Evolutionary conservation across 2,797 vertebrate species (phyloP).

Genomic region (Sebastes itinus): DNA sequence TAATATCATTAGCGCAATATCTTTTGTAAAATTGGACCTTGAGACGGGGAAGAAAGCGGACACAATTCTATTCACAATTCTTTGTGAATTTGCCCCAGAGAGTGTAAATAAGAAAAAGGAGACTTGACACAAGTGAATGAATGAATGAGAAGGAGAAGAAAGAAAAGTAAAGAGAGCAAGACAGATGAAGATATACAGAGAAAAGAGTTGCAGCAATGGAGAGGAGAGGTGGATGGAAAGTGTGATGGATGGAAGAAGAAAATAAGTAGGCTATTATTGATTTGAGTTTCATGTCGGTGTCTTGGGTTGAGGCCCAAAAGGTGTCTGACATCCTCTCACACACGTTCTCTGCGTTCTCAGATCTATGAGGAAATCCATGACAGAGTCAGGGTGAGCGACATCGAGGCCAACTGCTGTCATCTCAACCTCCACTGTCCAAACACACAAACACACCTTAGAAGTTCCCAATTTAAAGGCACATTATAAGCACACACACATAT

Average conservation of each 20-base stretch:
- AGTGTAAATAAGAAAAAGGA: neutral
- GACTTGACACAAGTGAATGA: neutral
- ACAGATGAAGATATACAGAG: neutral
- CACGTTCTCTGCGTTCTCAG: constrained; percentile 7
- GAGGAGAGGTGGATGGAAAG: neutral
- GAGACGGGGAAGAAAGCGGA: neutral
- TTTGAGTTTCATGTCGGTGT: constrained; percentile 7
- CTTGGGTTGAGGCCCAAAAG: neutral
- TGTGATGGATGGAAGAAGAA: neutral
- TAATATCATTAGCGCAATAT: neutral
- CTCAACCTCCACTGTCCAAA: constrained; percentile 48
- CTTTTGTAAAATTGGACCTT: neutral
- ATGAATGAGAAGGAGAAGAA: neutral
- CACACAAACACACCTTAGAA: constrained; percentile 9
- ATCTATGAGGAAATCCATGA: constrained; percentile 45
- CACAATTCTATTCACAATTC: neutral
- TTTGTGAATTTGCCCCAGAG: neutral
- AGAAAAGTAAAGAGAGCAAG: neutral
- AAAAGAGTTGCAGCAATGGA: neutral
- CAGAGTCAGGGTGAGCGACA: neutral
- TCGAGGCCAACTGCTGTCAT: constrained; percentile 35
- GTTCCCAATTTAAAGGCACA: neutral
- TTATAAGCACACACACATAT: neutral
- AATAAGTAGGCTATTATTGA: neutral
- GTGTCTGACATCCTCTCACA: neutral